A percentile compares a stretch with the other conserved stretches of the same genome.
These are phyloP conservation scores for Limnephilus rhombicus DNA, from an alignment of 2,888 invertebrate genomes.

Conservation along the genomic window DNA sequence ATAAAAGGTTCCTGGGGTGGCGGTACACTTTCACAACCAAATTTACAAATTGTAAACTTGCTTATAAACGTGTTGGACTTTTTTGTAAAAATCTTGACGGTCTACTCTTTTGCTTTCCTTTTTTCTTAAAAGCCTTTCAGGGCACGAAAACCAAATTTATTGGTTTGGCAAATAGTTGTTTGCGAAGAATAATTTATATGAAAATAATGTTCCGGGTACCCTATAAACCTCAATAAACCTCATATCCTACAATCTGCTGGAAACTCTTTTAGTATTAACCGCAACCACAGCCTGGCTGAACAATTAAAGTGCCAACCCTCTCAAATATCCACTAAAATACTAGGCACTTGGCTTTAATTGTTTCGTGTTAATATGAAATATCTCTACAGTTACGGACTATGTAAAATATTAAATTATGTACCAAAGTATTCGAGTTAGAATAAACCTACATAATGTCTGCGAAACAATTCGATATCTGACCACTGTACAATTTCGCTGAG, in stretches of 20 bases:
- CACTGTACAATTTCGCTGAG: not conserved
- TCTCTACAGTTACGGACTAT: not conserved
- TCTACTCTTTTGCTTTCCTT: too few species aligned
- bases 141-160: too few species aligned
- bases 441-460: not conserved
- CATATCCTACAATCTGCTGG: not conserved
- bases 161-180: too few species aligned
- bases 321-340: conserved; percentile 1
- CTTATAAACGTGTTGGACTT: too few species aligned
- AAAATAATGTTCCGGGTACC: too few species aligned
- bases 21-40: too few species aligned
- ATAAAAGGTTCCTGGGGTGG: too few species aligned
- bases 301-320: not conserved
- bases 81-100: too few species aligned
- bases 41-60: too few species aligned
- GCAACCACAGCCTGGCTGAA: not conserved
- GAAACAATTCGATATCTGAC: conserved; percentile 13
- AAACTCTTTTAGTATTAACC: not conserved
- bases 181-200: too few species aligned
- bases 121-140: too few species aligned
- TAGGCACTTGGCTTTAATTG: not conserved
- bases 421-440: not conserved
- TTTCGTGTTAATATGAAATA: conserved; percentile 10
- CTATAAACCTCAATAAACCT: too few species aligned
- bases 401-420: not conserved